phyloP scores from a whole-genome alignment of 2,888 invertebrate genomes.

The Beris chalybata region DNA sequence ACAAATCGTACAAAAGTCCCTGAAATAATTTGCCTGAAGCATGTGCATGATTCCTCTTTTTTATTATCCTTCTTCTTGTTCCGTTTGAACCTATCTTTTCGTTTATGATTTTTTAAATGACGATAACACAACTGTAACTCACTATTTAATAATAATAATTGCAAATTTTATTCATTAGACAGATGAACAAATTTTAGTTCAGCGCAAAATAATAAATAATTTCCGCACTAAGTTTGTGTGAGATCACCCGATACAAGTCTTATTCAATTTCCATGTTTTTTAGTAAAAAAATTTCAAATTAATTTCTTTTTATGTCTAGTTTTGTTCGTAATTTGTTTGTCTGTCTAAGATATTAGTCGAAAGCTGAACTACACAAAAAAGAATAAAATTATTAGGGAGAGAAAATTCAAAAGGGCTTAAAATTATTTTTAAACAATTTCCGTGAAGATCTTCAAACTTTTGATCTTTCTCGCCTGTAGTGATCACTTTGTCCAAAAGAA shows the following conservation, averaged over 20 bases:
- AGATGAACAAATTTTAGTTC: too few relatives aligned
- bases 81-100: not conserved
- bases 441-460: too few relatives aligned
- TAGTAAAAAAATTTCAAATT: too few relatives aligned
- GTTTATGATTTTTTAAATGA: conserved; percentile 4
- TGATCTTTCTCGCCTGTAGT: too few relatives aligned
- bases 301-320: too few relatives aligned
- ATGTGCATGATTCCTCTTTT: conserved; percentile 6
- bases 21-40: conserved; percentile 7
- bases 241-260: too few relatives aligned
- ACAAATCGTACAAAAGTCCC: not conserved
- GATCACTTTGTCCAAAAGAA: conserved; percentile 25
- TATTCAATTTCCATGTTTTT: too few relatives aligned
- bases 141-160: conserved; percentile 5
- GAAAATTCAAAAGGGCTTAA: not conserved
- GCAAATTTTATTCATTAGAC: not conserved
- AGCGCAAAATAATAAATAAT: too few relatives aligned
- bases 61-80: not conserved
- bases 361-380: not conserved
- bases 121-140: conserved; percentile 10
- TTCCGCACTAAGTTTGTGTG: too few relatives aligned
- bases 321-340: too few relatives aligned
- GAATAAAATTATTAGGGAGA: not conserved
- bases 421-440: too few relatives aligned
- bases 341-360: conserved; percentile 1